phyloP scores from a whole-genome alignment of 2,113 vertebrate genomes.

The Rhineura floridana region DNA sequence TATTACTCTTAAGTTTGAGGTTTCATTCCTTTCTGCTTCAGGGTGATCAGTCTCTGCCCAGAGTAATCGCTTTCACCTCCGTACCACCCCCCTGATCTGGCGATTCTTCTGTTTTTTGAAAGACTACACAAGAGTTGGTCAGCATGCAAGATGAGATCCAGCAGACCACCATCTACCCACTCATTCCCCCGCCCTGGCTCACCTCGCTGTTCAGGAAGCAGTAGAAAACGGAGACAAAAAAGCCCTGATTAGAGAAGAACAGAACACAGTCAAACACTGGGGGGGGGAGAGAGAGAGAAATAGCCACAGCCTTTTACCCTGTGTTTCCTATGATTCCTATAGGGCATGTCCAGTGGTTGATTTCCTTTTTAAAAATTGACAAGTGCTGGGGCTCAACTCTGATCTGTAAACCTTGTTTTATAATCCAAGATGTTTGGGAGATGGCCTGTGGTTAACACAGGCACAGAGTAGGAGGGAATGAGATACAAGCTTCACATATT shows the following conservation, averaged over 20 bases:
- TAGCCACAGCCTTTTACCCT: too few species aligned
- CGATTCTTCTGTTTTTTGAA: neutral
- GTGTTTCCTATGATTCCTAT: neutral
- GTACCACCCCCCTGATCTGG: neutral
- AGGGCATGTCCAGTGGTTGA: neutral
- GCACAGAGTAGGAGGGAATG: neutral
- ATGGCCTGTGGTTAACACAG: neutral
- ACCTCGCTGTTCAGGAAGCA: slow-evolving; percentile 95
- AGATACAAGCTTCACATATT: neutral
- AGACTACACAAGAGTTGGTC: neutral
- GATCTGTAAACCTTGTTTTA: neutral
- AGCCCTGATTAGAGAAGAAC: slow-evolving; percentile 80
- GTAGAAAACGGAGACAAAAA: slow-evolving; percentile 93
- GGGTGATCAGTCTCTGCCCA: neutral
- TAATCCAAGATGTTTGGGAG: neutral
- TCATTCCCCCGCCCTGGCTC: slow-evolving; percentile 50
- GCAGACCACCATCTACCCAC: accelerated
- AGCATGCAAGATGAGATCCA: neutral
- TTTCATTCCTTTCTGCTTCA: neutral
- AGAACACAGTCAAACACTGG: neutral
- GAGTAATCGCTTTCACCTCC: neutral
- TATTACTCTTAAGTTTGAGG: neutral
- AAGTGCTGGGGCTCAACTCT: neutral
- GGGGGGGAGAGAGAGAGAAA: neutral
- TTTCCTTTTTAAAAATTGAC: neutral